Conservation (phyloP, 2,113 vertebrate species). For the Petaurus breviceps region DNA sequence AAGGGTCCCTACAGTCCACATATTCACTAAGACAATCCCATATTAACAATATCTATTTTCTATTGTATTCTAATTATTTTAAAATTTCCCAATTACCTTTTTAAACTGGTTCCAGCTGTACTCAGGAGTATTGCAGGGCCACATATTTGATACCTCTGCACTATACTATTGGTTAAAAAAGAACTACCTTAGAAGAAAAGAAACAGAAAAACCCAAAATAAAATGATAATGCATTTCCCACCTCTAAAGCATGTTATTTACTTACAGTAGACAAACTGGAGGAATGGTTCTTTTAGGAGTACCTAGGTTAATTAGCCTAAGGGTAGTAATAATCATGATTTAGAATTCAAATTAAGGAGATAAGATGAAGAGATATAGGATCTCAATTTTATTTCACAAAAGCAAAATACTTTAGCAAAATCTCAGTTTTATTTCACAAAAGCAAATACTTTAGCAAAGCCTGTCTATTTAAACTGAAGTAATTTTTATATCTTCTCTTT, state of each 20-base stretch:
- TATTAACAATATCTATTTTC: not conserved
- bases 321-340: not conserved
- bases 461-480: not conserved
- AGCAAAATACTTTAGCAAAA: conserved; percentile 26
- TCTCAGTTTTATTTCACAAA: conserved; percentile 38
- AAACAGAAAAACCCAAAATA: not conserved
- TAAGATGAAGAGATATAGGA: conserved; percentile 31
- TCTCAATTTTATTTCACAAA: conserved; percentile 38
- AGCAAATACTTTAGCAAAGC: not conserved
- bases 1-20: not conserved
- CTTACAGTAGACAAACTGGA: not conserved
- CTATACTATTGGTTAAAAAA: not conserved
- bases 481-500: not conserved
- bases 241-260: not conserved
- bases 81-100: not conserved
- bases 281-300: not conserved
- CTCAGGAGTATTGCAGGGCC: not conserved
- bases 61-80: not conserved
- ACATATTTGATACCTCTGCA: not conserved
- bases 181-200: not conserved
- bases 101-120: not conserved
- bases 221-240: not conserved
- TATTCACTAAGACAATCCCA: not conserved
- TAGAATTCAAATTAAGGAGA: conserved; percentile 21
- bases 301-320: not conserved